These are phyloP conservation scores for Neodiprion lecontei DNA, from an alignment of 1,140 invertebrate species.

Conservation along the genomic window DNA sequence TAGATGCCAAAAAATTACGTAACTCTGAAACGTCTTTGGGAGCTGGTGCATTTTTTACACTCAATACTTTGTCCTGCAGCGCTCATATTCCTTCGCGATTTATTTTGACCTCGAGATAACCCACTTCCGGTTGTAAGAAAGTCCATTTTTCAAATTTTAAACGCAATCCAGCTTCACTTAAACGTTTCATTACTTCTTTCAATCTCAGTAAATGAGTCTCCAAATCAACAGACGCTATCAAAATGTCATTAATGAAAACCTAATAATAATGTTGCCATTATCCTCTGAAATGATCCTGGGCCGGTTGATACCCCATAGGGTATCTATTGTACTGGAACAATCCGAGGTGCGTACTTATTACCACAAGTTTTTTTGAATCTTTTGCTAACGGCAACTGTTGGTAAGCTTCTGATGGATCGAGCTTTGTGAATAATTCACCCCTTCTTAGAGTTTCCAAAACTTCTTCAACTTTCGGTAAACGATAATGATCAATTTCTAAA, in stretches of 20 bases:
- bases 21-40: slow-evolving; percentile 12
- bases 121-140: slow-evolving; percentile 16
- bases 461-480: slow-evolving; percentile 59
- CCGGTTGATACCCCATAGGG: background rate
- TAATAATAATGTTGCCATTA: background rate
- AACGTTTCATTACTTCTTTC: slow-evolving; percentile 9
- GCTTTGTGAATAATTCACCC: slow-evolving; percentile 37
- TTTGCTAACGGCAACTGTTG: slow-evolving; percentile 55
- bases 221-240: too few species aligned
- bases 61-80: background rate
- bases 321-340: background rate
- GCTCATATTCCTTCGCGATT: slow-evolving; percentile 10
- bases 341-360: background rate
- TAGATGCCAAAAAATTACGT: background rate
- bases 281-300: background rate
- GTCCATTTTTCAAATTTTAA: slow-evolving; percentile 22
- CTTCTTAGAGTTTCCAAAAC: slow-evolving; percentile 45
- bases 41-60: background rate
- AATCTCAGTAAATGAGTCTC: too few species aligned
- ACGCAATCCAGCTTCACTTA: slow-evolving; percentile 12
- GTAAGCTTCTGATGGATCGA: slow-evolving; percentile 56
- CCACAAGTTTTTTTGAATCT: slow-evolving; percentile 42
- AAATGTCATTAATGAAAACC: background rate
- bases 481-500: slow-evolving; percentile 48
- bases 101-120: slow-evolving; percentile 18